Percentiles rank a stretch among this genome's conserved stretches.
Evolutionary conservation across 2,888 invertebrate species (phyloP).

Genomic region (Drymonia ruficornis): DNA sequence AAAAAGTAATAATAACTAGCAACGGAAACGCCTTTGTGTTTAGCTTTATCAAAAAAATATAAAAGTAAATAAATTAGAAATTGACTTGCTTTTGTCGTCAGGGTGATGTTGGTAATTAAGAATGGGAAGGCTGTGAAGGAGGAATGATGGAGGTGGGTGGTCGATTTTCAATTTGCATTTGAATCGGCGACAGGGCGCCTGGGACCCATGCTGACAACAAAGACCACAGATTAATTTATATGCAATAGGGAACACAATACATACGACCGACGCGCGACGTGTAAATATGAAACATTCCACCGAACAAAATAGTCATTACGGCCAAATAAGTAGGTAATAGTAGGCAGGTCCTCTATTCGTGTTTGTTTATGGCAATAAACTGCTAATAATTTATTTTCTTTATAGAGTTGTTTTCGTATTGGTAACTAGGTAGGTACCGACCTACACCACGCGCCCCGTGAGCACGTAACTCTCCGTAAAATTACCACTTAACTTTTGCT

Average conservation of each 20-base stretch:
- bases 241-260: slow-evolving; percentile 43
- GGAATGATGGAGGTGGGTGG: slow-evolving; percentile 46
- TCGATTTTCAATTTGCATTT: slow-evolving; percentile 65
- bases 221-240: slow-evolving; percentile 52
- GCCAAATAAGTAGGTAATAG: not conserved
- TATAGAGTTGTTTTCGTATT: not conserved
- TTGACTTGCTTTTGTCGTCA: slow-evolving; percentile 43
- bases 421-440: not conserved
- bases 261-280: slow-evolving; percentile 19
- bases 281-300: slow-evolving; percentile 30
- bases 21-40: too few relatives aligned
- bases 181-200: slow-evolving; percentile 48
- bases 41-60: too few relatives aligned
- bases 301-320: slow-evolving; percentile 12
- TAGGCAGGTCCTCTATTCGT: too few relatives aligned
- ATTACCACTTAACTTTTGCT: slow-evolving; percentile 28
- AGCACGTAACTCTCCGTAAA: slow-evolving; percentile 11
- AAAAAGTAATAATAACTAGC: too few relatives aligned
- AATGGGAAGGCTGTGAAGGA: slow-evolving; percentile 34
- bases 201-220: slow-evolving; percentile 44
- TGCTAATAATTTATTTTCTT: slow-evolving; percentile 8
- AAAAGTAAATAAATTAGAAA: slow-evolving; percentile 36
- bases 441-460: too few relatives aligned
- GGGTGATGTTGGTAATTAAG: slow-evolving; percentile 53
- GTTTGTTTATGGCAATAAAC: slow-evolving; percentile 10